Evolutionary conservation across 2,888 invertebrate genomes (phyloP), one percentile per base, ranked within the genome.

Genomic region (Helleia helle): DNA sequence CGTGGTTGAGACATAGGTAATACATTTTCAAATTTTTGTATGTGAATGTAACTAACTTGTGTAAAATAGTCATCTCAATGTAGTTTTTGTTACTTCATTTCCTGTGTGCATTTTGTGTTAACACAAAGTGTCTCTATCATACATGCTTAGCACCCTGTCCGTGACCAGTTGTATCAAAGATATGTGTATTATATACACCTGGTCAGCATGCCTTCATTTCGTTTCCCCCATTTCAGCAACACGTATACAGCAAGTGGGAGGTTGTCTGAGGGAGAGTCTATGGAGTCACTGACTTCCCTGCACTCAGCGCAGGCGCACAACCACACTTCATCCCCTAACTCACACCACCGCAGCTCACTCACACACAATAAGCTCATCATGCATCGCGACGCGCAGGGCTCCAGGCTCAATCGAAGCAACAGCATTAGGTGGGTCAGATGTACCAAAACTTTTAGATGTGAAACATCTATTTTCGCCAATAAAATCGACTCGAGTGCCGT

Each of bases 231-330:
- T 83, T 87, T 64, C 79, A 89, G 89, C 74, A 91, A 91, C 65
- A 91, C 91, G 51, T 89, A 89, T 56, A 88, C 89, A 37, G 91
- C 92, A 46, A 90, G 90, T 51, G 91, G 91, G 34, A 87, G 91
- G 42, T 86, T 95, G 50, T 94, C 95, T 36, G 96, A 96, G 69
- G 95, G 96, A 42, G 97, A 97, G 73, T 94, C 95, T 59, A 90
- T 96, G 74, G 93, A 93, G 76, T 91, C 90, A 43, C 81, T 91
- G 55, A 93, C 94, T 61, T 89, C 93, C 51, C 92, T 93, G 59
- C 89, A 94, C 51, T 87, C 93, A 59, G 93, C 93, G 48, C 93
- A 92, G 67, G 85, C 90, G 61, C 86, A 91, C 69, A 86, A 90
- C 76, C 89, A 90, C 75, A 89, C 90, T 42, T 90, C 90, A 56